Evolutionary conservation across 2,113 vertebrate genomes (phyloP), one percentile per base, ranked within the genome.

Genomic region (Epinephelus cyanopodus): DNA sequence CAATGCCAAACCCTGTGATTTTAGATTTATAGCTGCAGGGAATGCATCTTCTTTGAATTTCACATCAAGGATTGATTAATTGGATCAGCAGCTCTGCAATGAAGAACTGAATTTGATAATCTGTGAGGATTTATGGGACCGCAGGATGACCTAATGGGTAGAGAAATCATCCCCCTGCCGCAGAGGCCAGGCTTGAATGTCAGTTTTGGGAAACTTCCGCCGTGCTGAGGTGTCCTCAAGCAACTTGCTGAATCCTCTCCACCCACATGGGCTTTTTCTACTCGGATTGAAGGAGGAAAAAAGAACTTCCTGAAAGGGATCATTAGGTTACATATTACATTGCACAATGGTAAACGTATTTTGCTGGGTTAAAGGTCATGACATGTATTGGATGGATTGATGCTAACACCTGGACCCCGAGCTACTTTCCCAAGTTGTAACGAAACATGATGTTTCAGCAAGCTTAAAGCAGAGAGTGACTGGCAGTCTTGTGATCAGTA

Each of bases 41-140:
- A 83, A 64, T 48, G 69, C 15, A 21, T 45, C 56, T 17, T 79
- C 75, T 87, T 77, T 85, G 39, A 84, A 52, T 80, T 85, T 67
- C 67, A 85, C 69, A 66, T 90, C 25, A 88, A 82, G n/a, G 77
- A 81, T 57, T 75, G 79, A 91, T 91, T 79, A 66, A 84, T 70
- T 84, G 69, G 82, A 90, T 77, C 65, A 65, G 52, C 74, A 66
- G 45, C 53, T 50, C 65, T 4, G 6, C 23, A 33, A 48, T 1
- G 58, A 88, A 78, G 77, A 75, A 47, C 57, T 25, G 54, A 72
- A 76, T 88, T 71, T 76, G 48, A 89, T 77, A 62, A 88, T 87
- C 89, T 74, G 8, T 65, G 65, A 60, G 56, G 74, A 87, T 87
- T 82, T 85, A 82, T 82, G 78, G 33, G 52, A 61, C 78, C 6